These are phyloP conservation scores for Oreocharis arfaki DNA, from an alignment of 2,113 vertebrate species.

Conservation along the genomic window DNA sequence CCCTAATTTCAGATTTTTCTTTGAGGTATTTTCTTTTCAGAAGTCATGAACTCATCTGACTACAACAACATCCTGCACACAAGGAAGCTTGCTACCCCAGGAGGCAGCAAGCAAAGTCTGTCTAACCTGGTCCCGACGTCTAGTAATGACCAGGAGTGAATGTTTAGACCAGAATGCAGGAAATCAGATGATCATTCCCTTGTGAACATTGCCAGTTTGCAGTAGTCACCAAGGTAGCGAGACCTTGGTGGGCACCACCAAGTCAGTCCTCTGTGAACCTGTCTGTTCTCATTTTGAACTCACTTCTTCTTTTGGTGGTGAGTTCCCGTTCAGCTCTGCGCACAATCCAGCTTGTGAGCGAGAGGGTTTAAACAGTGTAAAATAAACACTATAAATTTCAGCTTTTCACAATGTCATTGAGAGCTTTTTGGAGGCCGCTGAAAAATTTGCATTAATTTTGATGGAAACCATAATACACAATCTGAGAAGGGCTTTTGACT, in stretches of 20 bases:
- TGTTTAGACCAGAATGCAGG: not conserved
- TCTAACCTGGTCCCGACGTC: not conserved
- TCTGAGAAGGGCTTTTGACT: not conserved
- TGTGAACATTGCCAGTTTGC: not conserved
- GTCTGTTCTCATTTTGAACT: not conserved
- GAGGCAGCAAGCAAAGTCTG: not conserved
- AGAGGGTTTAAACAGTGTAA: not conserved
- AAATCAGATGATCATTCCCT: not conserved
- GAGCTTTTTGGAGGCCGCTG: not conserved
- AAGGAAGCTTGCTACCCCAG: not conserved
- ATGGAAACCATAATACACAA: not conserved
- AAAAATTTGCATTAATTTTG: not conserved
- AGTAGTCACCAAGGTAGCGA: rapidly evolving
- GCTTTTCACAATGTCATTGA: not conserved
- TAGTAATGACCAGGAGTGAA: not conserved
- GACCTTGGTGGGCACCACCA: not conserved
- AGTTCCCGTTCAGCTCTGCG: not conserved
- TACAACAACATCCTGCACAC: not conserved
- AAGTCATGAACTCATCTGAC: not conserved
- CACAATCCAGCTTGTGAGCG: not conserved
- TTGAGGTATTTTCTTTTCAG: not conserved
- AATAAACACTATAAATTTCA: not conserved
- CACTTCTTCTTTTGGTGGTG: not conserved
- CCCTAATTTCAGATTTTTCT: not conserved
- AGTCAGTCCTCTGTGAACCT: not conserved